Base-by-base conservation (phyloP, 2,888 invertebrate genomes). In the Nomada lathburiana region DNA sequence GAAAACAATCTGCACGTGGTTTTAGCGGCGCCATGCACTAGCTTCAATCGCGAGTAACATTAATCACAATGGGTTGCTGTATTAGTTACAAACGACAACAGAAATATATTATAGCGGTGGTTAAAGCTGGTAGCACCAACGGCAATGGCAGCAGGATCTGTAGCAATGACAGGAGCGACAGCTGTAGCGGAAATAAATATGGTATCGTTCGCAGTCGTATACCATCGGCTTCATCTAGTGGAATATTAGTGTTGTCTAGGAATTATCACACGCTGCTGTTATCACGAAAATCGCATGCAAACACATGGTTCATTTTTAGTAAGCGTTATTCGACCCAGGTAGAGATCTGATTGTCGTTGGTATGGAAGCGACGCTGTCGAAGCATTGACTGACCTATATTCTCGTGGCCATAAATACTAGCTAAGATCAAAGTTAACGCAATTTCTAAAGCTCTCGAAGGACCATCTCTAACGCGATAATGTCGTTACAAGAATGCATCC, bases 331-430 rank as follows among this genome's bases (percentile, higher is more conserved):
- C 79, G 75, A 80, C 71, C 76, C 78, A 77, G 78, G 77, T 68
- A 77, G 84, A 82, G 84, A 82, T 77, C 86, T 78, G 81, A 73
- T 77, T 79, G 69, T 84, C 72, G 77, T 87, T 80, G 83, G 76
- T 80, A 85, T 70, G 83, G 70, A 86, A 86, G 86, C 85, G 76
- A 78, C 81, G 82, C 73, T 83, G 82, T 84, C 84, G 80, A 84
- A 82, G 83, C 83, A 84, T 80, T 80, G 81, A 83, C 82, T 80
- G 79, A 72, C 83, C 85, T 85, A 78, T 85, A 78, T 76, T 76
- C 69, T 80, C 82, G 86, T 85, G 84, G 90, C 88, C 85, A 83
- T 65, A 82, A 65, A 68, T 73, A 76, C 74, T 71, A 77, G 70
- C 85, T 59, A 75, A 80, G 70, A 74, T 80, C 71, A 76, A 64